Percentiles rank a stretch among this genome's conserved stretches.
Evolutionary conservation across 2,113 vertebrate species (phyloP).

Genomic region (Seriola aureovittata): DNA sequence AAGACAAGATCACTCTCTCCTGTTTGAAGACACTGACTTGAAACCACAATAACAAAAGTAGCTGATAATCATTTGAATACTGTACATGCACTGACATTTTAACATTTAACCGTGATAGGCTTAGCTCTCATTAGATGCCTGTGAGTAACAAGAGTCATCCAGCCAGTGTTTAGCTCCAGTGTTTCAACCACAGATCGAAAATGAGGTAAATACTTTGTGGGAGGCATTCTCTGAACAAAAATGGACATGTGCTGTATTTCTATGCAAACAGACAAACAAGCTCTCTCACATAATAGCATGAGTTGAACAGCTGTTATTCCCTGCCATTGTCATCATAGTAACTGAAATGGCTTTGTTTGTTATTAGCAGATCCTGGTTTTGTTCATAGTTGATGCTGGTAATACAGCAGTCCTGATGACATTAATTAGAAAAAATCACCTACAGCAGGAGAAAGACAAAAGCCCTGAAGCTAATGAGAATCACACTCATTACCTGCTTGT

Average conservation of each 20-base stretch:
- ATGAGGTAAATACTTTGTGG: neutral
- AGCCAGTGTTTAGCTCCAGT: neutral
- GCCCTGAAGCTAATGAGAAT: slow-evolving; percentile 29
- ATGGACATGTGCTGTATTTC: slow-evolving; percentile 34
- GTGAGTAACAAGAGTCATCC: neutral
- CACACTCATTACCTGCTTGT: neutral
- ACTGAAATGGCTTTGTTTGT: slow-evolving; percentile 35
- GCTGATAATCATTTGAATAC: neutral
- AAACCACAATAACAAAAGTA: neutral
- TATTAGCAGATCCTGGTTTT: neutral
- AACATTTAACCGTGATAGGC: neutral
- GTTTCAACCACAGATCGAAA: slow-evolving; percentile 2
- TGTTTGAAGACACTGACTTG: neutral
- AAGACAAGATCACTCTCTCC: neutral
- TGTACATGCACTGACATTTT: neutral
- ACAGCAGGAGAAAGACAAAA: neutral
- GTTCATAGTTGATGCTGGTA: neutral
- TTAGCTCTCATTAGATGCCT: neutral
- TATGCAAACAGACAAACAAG: slow-evolving; percentile 23
- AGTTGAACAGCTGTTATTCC: slow-evolving; percentile 31
- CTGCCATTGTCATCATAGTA: neutral
- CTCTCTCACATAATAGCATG: slow-evolving; percentile 5
- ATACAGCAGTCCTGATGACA: slow-evolving; percentile 11
- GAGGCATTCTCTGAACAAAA: slow-evolving; percentile 27
- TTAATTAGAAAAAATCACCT: neutral